Conservation (phyloP, 35 echinoderm and acorn worm species). For the Ophioderma brevispina region DNA sequence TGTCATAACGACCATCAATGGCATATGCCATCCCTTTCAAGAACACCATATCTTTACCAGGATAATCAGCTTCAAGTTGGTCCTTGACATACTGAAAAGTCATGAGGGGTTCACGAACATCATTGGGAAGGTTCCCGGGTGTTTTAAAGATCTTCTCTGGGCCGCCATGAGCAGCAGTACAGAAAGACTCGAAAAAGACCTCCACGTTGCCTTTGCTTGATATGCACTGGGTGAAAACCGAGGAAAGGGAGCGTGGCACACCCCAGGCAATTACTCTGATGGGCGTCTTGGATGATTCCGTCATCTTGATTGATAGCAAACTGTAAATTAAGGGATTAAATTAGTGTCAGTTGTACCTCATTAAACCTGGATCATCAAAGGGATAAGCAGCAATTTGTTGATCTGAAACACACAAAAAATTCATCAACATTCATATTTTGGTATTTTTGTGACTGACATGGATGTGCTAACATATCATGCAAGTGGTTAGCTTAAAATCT, state of each 20-base stretch:
- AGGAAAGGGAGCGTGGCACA: constrained; percentile 67
- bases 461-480: too few relatives aligned
- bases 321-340: too few relatives aligned
- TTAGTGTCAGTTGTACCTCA: too few relatives aligned
- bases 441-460: too few relatives aligned
- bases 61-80: constrained; percentile 66
- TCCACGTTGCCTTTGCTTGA: constrained; percentile 46
- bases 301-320: too few relatives aligned
- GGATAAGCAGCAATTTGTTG: too few relatives aligned
- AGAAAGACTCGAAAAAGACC: constrained; percentile 77
- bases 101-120: constrained; percentile 24
- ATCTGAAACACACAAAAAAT: too few relatives aligned
- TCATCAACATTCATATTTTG: too few relatives aligned
- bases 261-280: constrained; percentile 72
- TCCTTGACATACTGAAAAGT: constrained; percentile 55
- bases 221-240: constrained; percentile 70
- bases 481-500: too few relatives aligned
- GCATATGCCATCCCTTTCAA: constrained; percentile 70
- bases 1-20: constrained; percentile 45
- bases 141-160: constrained; percentile 47
- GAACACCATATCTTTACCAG: constrained; percentile 62
- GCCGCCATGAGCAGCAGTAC: constrained; percentile 66
- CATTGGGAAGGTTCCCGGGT: constrained; percentile 7
- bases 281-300: too few relatives aligned
- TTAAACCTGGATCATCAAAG: too few relatives aligned